Evolutionary conservation across 2,113 vertebrate genomes (phyloP).

Genomic region (Tursiops truncatus): DNA sequence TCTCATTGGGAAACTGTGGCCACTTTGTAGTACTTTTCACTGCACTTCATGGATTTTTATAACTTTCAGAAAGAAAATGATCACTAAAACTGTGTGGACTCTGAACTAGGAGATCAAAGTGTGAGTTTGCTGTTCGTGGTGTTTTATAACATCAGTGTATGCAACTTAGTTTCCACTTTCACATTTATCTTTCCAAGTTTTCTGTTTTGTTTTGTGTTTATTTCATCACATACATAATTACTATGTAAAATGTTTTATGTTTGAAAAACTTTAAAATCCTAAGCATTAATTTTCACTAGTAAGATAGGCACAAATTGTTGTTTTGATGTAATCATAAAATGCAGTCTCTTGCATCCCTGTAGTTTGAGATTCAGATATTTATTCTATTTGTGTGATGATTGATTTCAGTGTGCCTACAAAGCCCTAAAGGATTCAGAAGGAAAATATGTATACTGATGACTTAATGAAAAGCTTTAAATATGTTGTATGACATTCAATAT

Average conservation of each 20-base stretch:
- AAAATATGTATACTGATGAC: conserved; percentile 25
- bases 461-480: conserved; percentile 45
- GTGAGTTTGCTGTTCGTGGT: neutral
- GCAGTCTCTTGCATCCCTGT: neutral
- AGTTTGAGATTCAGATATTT: conserved; percentile 47
- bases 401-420: conserved; percentile 26
- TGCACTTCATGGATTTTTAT: neutral
- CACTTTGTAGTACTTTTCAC: neutral
- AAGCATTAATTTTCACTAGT: conserved; percentile 25
- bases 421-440: neutral
- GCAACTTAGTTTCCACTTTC: neutral
- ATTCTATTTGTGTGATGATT: conserved; percentile 75
- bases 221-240: neutral
- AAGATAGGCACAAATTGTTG: neutral
- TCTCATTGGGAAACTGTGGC: neutral
- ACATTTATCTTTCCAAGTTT: neutral
- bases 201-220: neutral
- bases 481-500: neutral
- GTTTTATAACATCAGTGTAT: conserved; percentile 3
- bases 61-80: neutral
- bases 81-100: neutral
- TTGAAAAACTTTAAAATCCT: conserved; percentile 11
- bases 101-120: neutral
- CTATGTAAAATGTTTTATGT: neutral
- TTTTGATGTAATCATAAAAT: neutral